phyloP scores from a whole-genome alignment of 2,888 invertebrate species.

The Celastrina argiolus region DNA sequence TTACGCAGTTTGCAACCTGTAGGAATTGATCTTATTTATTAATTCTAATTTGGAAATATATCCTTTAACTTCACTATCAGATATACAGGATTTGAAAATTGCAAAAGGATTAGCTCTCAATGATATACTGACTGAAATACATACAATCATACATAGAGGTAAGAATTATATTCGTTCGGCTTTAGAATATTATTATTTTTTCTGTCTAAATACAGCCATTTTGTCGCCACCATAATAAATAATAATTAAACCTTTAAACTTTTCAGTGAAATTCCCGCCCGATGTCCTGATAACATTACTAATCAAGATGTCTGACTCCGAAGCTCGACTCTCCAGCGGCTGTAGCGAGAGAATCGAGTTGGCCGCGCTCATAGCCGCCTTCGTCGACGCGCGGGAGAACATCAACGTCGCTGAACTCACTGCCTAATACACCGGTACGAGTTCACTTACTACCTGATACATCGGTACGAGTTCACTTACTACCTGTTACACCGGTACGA shows the following conservation, averaged over 20 bases:
- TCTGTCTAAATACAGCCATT: too few relatives aligned
- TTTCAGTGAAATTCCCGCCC: slow-evolving; percentile 90
- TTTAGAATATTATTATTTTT: too few relatives aligned
- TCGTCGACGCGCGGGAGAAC: slow-evolving; percentile 85
- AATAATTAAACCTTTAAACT: background rate
- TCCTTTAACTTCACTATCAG: slow-evolving; percentile 49
- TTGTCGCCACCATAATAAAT: background rate
- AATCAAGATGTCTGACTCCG: slow-evolving; percentile 93
- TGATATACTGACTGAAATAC: slow-evolving; percentile 95
- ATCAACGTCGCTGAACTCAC: slow-evolving; percentile 43
- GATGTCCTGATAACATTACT: slow-evolving; percentile 86
- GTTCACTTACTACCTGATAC: background rate
- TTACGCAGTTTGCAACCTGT: too few relatives aligned
- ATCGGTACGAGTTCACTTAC: too few relatives aligned
- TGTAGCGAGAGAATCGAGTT: slow-evolving; percentile 94
- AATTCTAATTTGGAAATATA: too few relatives aligned
- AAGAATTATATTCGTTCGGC: slow-evolving; percentile 45
- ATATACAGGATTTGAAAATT: slow-evolving; percentile 89
- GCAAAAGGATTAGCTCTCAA: slow-evolving; percentile 94
- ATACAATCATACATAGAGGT: slow-evolving; percentile 92
- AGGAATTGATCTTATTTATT: too few relatives aligned
- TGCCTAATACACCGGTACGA: slow-evolving; percentile 11
- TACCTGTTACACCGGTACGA: too few relatives aligned
- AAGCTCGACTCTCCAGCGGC: slow-evolving; percentile 90
- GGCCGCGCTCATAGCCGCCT: slow-evolving; percentile 91